phyloP scores from a whole-genome alignment of 2,113 vertebrate genomes.

The Pelusios castaneus region DNA sequence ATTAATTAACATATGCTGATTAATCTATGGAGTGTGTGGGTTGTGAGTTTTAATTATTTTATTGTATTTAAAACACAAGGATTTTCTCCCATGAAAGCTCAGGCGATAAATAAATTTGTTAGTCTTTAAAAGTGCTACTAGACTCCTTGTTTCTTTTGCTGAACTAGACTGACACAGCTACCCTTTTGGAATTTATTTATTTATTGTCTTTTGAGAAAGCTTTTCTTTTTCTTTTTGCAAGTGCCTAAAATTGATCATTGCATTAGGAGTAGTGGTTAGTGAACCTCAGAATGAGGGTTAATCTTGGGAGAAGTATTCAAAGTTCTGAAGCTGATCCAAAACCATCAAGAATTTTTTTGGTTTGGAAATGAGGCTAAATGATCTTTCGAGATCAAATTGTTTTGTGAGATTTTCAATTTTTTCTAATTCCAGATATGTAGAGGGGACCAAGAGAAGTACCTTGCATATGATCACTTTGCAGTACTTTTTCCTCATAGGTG shows the following conservation, averaged over 20 bases:
- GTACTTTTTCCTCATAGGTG: conserved; percentile 30
- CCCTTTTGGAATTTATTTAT: neutral
- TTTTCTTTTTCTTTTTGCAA: neutral
- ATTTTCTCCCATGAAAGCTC: no score
- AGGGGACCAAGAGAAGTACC: conserved; percentile 33
- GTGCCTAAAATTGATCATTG: conserved; percentile 2
- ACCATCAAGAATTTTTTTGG: conserved; percentile 35
- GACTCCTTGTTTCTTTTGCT: no score
- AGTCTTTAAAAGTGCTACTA: no score
- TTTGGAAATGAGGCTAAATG: conserved; percentile 58
- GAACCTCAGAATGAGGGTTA: neutral
- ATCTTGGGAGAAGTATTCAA: conserved; percentile 38
- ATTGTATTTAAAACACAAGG: no score
- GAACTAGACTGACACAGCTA: no score
- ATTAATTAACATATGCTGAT: neutral
- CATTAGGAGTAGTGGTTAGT: conserved; percentile 38
- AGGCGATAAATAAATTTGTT: no score
- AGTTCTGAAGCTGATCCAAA: conserved; percentile 49
- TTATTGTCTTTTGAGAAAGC: neutral
- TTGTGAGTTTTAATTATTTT: conserved; percentile 6
- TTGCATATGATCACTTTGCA: conserved; percentile 25
- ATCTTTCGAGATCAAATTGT: conserved; percentile 63
- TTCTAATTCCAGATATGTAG: neutral
- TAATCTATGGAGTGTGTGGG: neutral
- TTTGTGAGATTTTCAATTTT: conserved; percentile 57